These are phyloP conservation scores for Cottus gobio DNA, from an alignment of 2,113 vertebrate species.

Conservation along the genomic window DNA sequence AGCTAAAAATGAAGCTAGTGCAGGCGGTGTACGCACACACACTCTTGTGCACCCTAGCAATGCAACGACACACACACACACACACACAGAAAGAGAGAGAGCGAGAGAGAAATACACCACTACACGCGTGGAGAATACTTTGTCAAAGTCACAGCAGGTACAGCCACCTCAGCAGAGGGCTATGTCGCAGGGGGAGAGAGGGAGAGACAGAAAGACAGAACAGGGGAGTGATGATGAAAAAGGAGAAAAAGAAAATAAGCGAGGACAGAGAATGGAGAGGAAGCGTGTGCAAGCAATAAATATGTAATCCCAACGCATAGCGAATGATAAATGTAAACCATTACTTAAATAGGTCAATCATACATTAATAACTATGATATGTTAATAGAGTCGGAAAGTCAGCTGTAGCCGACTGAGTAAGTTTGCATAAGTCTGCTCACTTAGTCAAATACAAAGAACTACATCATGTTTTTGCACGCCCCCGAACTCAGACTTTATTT, in stretches of 20 bases:
- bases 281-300: constrained; percentile 61
- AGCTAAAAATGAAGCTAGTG: constrained; percentile 20
- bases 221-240: constrained; percentile 39
- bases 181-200: constrained; percentile 48
- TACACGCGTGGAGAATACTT: constrained; percentile 73
- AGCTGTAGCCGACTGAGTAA: constrained; percentile 46
- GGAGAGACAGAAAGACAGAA: constrained; percentile 36
- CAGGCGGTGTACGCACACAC: constrained; percentile 17
- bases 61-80: constrained; percentile 9
- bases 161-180: constrained; percentile 82
- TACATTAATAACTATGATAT: constrained; percentile 65
- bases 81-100: constrained; percentile 5
- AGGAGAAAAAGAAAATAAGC: constrained; percentile 33
- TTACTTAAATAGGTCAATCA: constrained; percentile 75
- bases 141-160: constrained; percentile 86
- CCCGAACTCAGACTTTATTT: constrained; percentile 36
- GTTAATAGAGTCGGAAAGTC: constrained; percentile 63
- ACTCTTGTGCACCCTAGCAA: neutral
- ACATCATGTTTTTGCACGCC: constrained; percentile 44
- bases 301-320: constrained; percentile 63
- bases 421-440: constrained; percentile 50
- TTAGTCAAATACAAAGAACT: constrained; percentile 59
- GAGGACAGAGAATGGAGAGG: constrained; percentile 39
- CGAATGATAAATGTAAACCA: constrained; percentile 70
- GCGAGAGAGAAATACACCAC: constrained; percentile 47